Base-by-base conservation (phyloP, 2,797 vertebrate genomes). In the Poeciliopsis infans region DNA sequence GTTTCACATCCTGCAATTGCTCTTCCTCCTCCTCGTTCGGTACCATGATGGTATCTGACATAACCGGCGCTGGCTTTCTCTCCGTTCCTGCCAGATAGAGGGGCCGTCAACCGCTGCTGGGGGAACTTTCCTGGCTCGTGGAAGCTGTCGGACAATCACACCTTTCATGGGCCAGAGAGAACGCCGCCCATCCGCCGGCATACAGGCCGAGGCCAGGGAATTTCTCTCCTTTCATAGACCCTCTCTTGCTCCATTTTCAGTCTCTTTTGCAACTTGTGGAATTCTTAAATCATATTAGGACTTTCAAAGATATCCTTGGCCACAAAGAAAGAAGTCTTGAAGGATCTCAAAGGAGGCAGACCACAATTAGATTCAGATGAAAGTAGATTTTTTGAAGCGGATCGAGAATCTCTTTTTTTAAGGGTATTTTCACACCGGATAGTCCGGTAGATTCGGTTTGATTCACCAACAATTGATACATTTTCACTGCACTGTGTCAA, bases 51-150 rank as follows among this genome's bases (percentile, higher is more conserved):
- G 86, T 92, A 92, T 92, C 93, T 92, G 93, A 93, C 90, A 94
- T 91, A 91, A 90, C 79, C 74, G 28, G 87, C 46, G 28, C 80
- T 84, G 85, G 87, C 75, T 88, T 81, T 83, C 78, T 90, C 86
- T 88, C 86, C 41, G 71, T 36, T 95, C 93, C 91, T 94, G 94
- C 91, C 94, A 94, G 93, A 94, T 94, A 92, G 93, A 88, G 90
- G 90, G 91, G 92, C 88, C 86, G 87, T 86, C 91, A 87, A 94
- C 94, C 94, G 84, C 93, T 77, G 80, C 89, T 90, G 90, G 93
- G 94, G 94, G 93, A 96, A 96, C 94, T 96, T 96, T 96, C 95
- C 95, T 96, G 95, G 95, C 95, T 93, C 87, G 4, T 82, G 87
- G 89, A 94, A 92, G 85, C 89, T 83, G 74, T 78, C 36, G 86